Percentiles rank a stretch among this genome's conserved stretches.
Conservation (phyloP, 2,888 invertebrate species). For the Dryadula phaetusa region DNA sequence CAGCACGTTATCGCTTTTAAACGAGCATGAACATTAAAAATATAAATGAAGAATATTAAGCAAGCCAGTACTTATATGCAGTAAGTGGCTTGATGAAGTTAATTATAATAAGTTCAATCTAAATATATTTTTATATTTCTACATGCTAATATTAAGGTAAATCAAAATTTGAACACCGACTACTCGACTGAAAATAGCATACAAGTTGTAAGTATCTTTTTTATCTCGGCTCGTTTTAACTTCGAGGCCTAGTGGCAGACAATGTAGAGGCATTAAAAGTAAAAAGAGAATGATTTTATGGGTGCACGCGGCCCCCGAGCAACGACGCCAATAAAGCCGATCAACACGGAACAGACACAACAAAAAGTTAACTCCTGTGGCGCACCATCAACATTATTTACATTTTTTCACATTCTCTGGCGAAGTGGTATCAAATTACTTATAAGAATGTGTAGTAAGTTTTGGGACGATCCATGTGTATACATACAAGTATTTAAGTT, state of each 20-base stretch:
- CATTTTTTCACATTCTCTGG: slow-evolving; percentile 67
- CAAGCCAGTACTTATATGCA: slow-evolving; percentile 19
- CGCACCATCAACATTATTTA: slow-evolving; percentile 71
- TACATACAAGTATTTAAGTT: slow-evolving; percentile 28
- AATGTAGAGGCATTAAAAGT: slow-evolving; percentile 61
- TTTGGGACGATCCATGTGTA: slow-evolving; percentile 45
- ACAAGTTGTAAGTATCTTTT: slow-evolving; percentile 57
- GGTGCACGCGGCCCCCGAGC: slow-evolving; percentile 61
- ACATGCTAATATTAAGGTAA: slow-evolving; percentile 12
- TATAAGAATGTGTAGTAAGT: slow-evolving; percentile 73
- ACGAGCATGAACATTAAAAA: slow-evolving; percentile 16
- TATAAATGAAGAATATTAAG: slow-evolving; percentile 27
- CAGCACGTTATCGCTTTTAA: slow-evolving; percentile 22
- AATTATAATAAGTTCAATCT: background rate
- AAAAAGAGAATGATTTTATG: slow-evolving; percentile 63
- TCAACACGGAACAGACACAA: slow-evolving; percentile 58
- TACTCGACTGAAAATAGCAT: slow-evolving; percentile 47
- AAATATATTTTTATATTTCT: background rate
- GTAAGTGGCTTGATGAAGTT: slow-evolving; percentile 1
- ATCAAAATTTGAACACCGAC: slow-evolving; percentile 17
- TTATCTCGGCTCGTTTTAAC: slow-evolving; percentile 61
- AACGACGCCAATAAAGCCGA: slow-evolving; percentile 69
- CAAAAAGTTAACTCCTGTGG: slow-evolving; percentile 68
- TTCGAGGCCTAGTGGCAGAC: slow-evolving; percentile 64
- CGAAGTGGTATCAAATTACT: slow-evolving; percentile 78